phyloP scores from a whole-genome alignment of 2,888 invertebrate genomes.

The Parasteatoda lunata region DNA sequence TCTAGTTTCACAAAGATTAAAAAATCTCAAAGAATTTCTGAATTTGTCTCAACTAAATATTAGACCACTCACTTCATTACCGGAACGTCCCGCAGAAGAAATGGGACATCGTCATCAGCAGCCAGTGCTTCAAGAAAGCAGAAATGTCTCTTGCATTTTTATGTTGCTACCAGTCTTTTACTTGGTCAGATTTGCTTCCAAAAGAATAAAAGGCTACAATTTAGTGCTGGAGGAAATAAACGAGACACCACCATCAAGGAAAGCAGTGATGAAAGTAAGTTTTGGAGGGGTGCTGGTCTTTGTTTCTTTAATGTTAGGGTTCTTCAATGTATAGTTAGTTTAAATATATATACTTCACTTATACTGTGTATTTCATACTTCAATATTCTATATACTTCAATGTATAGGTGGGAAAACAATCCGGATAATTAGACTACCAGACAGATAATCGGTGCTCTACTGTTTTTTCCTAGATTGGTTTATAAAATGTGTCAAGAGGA shows the following conservation, averaged over 20 bases:
- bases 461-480: too few species aligned
- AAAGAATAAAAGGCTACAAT: constrained; percentile 23
- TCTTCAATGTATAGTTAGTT: too few species aligned
- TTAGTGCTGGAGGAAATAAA: constrained; percentile 17
- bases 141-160: constrained; percentile 7
- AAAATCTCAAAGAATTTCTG: constrained; percentile 49
- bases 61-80: constrained; percentile 3
- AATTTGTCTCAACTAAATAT: constrained; percentile 27
- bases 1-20: constrained; percentile 31
- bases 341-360: too few species aligned
- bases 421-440: too few species aligned
- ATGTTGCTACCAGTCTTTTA: constrained; percentile 6
- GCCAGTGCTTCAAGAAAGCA: background rate
- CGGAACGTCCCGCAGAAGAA: too few species aligned
- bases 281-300: background rate
- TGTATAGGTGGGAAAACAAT: too few species aligned
- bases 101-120: background rate
- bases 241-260: background rate
- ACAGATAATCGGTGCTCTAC: too few species aligned
- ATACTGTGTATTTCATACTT: too few species aligned
- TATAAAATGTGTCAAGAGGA: too few species aligned
- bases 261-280: constrained; percentile 26
- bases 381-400: too few species aligned
- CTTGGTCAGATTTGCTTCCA: background rate
- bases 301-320: too few species aligned